Conservation (phyloP, 2,888 invertebrate species). For the Cyrtodaria siliqua region DNA sequence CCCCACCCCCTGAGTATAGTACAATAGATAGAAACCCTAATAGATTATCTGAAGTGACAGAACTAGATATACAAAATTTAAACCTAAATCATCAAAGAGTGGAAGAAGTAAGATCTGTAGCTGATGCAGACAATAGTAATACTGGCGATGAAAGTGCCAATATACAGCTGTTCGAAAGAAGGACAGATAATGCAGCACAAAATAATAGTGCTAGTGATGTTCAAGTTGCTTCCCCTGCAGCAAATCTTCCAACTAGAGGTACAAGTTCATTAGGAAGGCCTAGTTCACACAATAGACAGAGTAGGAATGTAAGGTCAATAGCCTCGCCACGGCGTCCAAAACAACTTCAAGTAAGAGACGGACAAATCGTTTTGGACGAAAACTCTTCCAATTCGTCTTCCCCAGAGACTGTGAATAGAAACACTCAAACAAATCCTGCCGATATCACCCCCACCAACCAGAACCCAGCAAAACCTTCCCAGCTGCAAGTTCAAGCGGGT, state of each 20-base stretch:
- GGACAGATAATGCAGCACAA: background rate
- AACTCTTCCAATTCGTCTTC: slow-evolving; percentile 47
- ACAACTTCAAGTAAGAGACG: slow-evolving; percentile 63
- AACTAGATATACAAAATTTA: background rate
- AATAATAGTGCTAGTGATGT: slow-evolving; percentile 7
- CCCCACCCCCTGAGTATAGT: slow-evolving; percentile 80
- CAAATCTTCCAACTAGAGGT: background rate
- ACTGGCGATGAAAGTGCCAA: background rate
- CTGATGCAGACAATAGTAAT: background rate
- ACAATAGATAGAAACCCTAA: slow-evolving; percentile 75
- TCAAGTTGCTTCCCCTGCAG: slow-evolving; percentile 15
- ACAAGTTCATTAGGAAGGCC: background rate
- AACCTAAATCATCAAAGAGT: background rate
- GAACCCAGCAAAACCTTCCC: slow-evolving; percentile 43
- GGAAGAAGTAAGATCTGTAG: slow-evolving; percentile 10
- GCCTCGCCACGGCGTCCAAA: slow-evolving; percentile 42
- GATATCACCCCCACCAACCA: slow-evolving; percentile 22
- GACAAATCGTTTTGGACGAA: slow-evolving; percentile 62
- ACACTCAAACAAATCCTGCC: slow-evolving; percentile 56
- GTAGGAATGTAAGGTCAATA: slow-evolving; percentile 36
- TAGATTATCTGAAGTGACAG: slow-evolving; percentile 7
- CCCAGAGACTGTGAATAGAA: slow-evolving; percentile 46
- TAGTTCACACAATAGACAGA: slow-evolving; percentile 13
- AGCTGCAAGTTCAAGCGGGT: slow-evolving; percentile 62
- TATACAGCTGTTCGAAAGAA: background rate